Base-by-base conservation (phyloP, 2,888 invertebrate species). In the Odontothrips loti region DNA sequence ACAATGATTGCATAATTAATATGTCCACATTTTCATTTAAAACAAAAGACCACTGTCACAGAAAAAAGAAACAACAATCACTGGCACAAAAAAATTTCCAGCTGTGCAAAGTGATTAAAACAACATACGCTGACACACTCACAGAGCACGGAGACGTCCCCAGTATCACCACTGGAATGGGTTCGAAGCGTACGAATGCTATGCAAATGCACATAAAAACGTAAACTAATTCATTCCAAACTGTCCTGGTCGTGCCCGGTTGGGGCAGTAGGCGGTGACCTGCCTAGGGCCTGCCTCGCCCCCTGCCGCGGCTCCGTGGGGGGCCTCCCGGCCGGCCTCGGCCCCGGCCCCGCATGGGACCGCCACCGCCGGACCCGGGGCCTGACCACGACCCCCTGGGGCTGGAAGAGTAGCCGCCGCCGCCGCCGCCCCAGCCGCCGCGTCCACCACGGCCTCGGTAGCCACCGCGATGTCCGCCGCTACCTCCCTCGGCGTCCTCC, bases 401-500 rank as follows among this genome's bases (percentile, higher is more conserved):
- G 23, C 23, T 23, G 11, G 68, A 75, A 3, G 68, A 75, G 68
- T 82, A 29, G 68, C 80, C 80, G 23, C 78, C 58, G 17, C 47
- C 23, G 27, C 78, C 63, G 27, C 75, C 81, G 47, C 79, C 79
- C 20, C 81, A 23, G 15, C 81, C 81, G 51, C 80, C 79, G n/a
- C 81, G 43, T 9, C 82, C 79, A 0, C 78, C 17, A 9, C 79
- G n/a, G 27, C 83, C 80, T n/a, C 83, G 75, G 27, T 79, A 80
- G 20, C 81, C 80, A 8, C 83, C 81, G 23, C 83, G 81, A 34
- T 81, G 81, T 79, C 83, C 82, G 12, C 82, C 82, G 34, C 83
- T 82, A 23, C 81, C 80, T 34, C 47, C 68, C 0, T 51, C 68
- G 23, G 75, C 75, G 47, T 82, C 79, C 23, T 80, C 81, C 10